A percentile compares a stretch with the other conserved stretches of the same genome.
phyloP scores from a whole-genome alignment of 2,888 invertebrate species.

The Mantis religiosa region DNA sequence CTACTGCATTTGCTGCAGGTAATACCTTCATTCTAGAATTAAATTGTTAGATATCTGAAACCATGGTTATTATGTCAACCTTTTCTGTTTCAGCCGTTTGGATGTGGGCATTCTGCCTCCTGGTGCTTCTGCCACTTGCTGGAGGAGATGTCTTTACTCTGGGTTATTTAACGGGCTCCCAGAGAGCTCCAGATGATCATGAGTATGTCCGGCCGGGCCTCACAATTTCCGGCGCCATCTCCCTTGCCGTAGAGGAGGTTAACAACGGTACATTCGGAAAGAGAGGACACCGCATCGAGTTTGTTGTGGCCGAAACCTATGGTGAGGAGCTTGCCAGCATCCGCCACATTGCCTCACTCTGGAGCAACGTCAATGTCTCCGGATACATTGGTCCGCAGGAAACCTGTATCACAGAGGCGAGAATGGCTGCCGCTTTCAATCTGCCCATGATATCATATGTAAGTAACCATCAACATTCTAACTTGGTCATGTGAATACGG shows the following conservation, averaged over 20 bases:
- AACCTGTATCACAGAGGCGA: conserved; percentile 88
- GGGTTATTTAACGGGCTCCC: conserved; percentile 55
- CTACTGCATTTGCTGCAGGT: background rate
- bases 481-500: background rate
- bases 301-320: conserved; percentile 83
- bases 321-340: conserved; percentile 87
- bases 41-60: conserved; percentile 70
- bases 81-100: background rate
- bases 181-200: conserved; percentile 69
- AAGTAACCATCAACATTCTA: conserved; percentile 47
- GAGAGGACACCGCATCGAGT: conserved; percentile 70
- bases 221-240: conserved; percentile 76
- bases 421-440: conserved; percentile 90
- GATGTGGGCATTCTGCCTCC: conserved; percentile 15
- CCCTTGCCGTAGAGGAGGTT: conserved; percentile 71
- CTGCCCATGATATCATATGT: conserved; percentile 95
- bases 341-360: conserved; percentile 75
- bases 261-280: conserved; percentile 48
- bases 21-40: conserved; percentile 36
- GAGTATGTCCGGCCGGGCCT: conserved; percentile 75
- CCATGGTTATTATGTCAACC: conserved; percentile 48
- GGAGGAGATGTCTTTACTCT: conserved; percentile 20
- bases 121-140: conserved; percentile 1
- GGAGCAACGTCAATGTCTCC: conserved; percentile 72
- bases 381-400: conserved; percentile 89